Evolutionary conservation across 2,888 invertebrate genomes (phyloP).

Genomic region (Abscondita cerata): DNA sequence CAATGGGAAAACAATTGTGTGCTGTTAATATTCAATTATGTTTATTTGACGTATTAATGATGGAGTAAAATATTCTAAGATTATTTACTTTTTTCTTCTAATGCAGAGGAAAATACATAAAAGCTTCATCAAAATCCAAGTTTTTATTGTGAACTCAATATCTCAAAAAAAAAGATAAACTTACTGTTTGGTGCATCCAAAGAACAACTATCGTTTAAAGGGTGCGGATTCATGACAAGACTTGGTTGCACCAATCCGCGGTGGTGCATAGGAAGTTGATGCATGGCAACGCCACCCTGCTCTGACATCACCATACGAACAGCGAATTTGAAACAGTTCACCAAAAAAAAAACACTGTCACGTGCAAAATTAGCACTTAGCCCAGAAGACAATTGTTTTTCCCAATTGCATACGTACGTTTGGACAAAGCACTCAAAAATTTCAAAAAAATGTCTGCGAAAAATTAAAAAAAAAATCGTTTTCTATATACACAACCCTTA

Average conservation of each 20-base stretch:
- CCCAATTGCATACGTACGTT: too few species aligned
- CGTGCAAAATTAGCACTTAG: too few species aligned
- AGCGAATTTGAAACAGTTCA: constrained; percentile 39
- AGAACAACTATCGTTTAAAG: constrained; percentile 51
- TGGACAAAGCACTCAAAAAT: too few species aligned
- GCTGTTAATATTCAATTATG: too few species aligned
- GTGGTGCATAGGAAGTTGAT: constrained; percentile 67
- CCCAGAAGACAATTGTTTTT: too few species aligned
- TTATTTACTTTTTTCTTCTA: too few species aligned
- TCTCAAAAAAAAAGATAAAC: constrained; percentile 33
- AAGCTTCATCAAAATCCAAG: too few species aligned
- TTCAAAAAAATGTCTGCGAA: not conserved
- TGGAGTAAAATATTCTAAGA: too few species aligned
- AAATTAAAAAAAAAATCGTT: constrained; percentile 11
- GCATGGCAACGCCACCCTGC: constrained; percentile 71
- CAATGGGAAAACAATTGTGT: too few species aligned
- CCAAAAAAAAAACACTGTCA: constrained; percentile 27
- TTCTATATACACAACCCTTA: not conserved
- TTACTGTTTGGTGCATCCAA: constrained; percentile 57
- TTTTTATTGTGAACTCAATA: too few species aligned
- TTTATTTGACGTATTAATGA: too few species aligned
- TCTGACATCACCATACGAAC: constrained; percentile 71
- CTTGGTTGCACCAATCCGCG: constrained; percentile 66
- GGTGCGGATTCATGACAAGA: constrained; percentile 66
- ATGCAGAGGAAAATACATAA: too few species aligned